Evolutionary conservation across 2,113 vertebrate genomes (phyloP).

Genomic region (Ursus arctos): DNA sequence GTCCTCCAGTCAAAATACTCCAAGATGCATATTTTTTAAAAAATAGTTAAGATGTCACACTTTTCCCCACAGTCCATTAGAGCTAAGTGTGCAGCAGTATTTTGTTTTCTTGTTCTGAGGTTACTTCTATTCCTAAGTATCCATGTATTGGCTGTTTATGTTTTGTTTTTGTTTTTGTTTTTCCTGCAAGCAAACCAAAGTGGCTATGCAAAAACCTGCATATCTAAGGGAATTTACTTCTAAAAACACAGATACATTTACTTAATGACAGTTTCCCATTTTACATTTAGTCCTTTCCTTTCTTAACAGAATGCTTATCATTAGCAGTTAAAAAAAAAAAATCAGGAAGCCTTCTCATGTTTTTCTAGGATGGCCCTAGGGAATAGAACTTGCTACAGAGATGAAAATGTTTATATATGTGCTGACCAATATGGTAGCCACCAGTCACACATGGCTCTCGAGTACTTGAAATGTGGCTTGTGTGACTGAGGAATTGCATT

Average conservation of each 20-base stretch:
- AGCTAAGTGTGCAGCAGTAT: background rate
- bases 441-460: rapidly evolving
- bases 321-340: background rate
- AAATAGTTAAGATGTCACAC: slow-evolving; percentile 2
- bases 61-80: background rate
- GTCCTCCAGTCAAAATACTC: slow-evolving; percentile 50
- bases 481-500: background rate
- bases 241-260: background rate
- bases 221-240: background rate
- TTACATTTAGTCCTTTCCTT: background rate
- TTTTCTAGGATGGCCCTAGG: background rate
- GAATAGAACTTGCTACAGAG: background rate
- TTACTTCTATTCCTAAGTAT: background rate
- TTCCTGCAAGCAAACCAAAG: background rate
- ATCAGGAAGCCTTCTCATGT: background rate
- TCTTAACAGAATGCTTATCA: background rate
- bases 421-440: too few species aligned
- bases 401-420: background rate
- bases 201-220: background rate
- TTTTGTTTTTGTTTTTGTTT: background rate
- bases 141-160: background rate
- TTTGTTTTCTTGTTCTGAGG: background rate
- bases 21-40: background rate
- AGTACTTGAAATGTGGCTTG: background rate
- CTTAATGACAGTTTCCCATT: background rate